Conservation (phyloP, 2,797 vertebrate genomes). For the Meriones psammophilus region DNA sequence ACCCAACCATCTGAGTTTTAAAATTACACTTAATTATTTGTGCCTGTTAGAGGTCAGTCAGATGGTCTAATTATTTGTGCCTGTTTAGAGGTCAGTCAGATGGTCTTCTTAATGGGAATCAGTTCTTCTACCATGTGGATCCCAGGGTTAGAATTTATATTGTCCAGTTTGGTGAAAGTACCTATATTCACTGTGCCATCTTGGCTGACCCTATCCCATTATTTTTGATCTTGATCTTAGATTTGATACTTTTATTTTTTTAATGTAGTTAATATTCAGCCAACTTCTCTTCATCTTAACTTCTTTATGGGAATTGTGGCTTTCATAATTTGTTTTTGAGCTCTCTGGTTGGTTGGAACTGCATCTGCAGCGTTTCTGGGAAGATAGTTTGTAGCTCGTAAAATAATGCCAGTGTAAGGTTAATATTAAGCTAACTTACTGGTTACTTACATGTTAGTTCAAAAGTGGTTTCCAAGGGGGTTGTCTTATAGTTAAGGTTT, state of each 20-base stretch:
- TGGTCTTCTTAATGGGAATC: not conserved
- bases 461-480: constrained; percentile 17
- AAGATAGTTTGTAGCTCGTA: constrained; percentile 10
- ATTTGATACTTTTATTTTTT: not conserved
- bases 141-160: not conserved
- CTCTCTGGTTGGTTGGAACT: constrained; percentile 28
- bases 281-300: not conserved
- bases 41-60: too few species aligned
- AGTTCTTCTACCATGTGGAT: not conserved
- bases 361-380: not conserved
- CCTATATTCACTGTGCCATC: not conserved
- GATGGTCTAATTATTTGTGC: not conserved
- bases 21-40: not conserved
- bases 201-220: not conserved
- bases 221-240: constrained; percentile 32
- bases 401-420: constrained; percentile 9
- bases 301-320: not conserved
- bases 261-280: not conserved
- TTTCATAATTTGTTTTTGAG: not conserved
- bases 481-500: constrained; percentile 11
- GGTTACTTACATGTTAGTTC: not conserved
- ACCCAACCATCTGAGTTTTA: not conserved
- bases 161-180: not conserved
- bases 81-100: too few species aligned
- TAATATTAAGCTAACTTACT: constrained; percentile 22